Percentiles rank a stretch among this genome's conserved stretches.
These are phyloP conservation scores for Mionectes olivaceus DNA, from an alignment of 2,797 vertebrate species.

Conservation along the genomic window DNA sequence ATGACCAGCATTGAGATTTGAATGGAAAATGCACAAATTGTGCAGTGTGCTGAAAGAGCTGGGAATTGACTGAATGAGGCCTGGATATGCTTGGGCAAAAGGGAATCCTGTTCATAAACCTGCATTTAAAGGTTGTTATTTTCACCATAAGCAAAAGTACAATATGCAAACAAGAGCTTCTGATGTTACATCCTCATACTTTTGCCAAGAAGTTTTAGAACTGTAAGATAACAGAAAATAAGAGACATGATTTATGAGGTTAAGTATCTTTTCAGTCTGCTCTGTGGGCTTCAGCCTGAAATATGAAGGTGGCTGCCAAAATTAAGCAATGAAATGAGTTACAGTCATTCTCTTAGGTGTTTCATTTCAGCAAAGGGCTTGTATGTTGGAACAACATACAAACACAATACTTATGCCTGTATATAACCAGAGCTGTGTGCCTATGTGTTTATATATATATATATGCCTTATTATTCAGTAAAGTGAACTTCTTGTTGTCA, in stretches of 20 bases:
- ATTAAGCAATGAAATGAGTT: neutral
- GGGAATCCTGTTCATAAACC: neutral
- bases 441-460: neutral
- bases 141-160: neutral
- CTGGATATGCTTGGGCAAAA: neutral
- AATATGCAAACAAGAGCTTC: conserved; percentile 10
- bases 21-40: neutral
- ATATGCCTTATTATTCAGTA: neutral
- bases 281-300: neutral
- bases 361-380: neutral
- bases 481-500: neutral
- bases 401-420: neutral
- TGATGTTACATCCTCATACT: neutral
- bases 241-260: conserved; percentile 38
- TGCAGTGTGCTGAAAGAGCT: neutral
- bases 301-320: neutral
- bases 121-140: neutral
- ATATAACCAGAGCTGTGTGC: neutral
- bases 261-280: conserved; percentile 9
- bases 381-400: neutral
- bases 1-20: neutral
- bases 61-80: neutral
- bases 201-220: conserved; percentile 12
- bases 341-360: neutral
- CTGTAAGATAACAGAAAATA: neutral